Evolutionary conservation across 2,888 invertebrate species (phyloP).

Genomic region (Tenthredo scrophulariae): DNA sequence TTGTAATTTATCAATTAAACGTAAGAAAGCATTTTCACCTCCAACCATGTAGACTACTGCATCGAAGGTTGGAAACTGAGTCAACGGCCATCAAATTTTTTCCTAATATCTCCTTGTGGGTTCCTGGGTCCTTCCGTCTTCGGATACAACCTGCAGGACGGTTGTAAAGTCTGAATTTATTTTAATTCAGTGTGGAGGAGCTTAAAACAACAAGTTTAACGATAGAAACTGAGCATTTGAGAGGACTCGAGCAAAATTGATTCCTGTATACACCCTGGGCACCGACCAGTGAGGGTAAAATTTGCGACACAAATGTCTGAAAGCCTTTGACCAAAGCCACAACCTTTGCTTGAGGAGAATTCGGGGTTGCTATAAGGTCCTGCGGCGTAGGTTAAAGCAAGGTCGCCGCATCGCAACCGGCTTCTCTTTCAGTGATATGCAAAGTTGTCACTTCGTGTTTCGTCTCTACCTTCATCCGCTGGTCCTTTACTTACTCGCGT

Average conservation of each 20-base stretch:
- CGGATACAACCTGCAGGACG: neutral
- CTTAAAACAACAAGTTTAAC: conserved; percentile 21
- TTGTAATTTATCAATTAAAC: neutral
- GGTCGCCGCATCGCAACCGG: conserved; percentile 20
- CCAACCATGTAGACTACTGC: no score
- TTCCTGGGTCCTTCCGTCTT: neutral
- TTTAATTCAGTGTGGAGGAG: neutral
- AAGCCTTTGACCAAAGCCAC: conserved; percentile 49
- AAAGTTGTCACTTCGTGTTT: conserved; percentile 12
- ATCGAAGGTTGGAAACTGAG: neutral
- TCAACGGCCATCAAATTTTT: neutral
- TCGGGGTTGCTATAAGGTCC: conserved; percentile 18
- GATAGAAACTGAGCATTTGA: neutral
- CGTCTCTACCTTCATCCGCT: neutral
- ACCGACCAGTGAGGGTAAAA: conserved; percentile 20
- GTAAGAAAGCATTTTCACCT: neutral
- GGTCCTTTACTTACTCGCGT: neutral
- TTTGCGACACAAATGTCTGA: conserved; percentile 50
- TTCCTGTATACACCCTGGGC: conserved; percentile 3
- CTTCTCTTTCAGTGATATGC: conserved; percentile 33
- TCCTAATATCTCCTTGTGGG: neutral
- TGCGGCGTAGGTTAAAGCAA: neutral
- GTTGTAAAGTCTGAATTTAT: neutral
- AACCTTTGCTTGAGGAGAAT: conserved; percentile 24
- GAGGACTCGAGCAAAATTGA: conserved; percentile 18